Percentiles rank a stretch among this genome's conserved stretches.
Evolutionary conservation across 2,797 vertebrate species (phyloP).

Genomic region (Sphenodon punctatus): DNA sequence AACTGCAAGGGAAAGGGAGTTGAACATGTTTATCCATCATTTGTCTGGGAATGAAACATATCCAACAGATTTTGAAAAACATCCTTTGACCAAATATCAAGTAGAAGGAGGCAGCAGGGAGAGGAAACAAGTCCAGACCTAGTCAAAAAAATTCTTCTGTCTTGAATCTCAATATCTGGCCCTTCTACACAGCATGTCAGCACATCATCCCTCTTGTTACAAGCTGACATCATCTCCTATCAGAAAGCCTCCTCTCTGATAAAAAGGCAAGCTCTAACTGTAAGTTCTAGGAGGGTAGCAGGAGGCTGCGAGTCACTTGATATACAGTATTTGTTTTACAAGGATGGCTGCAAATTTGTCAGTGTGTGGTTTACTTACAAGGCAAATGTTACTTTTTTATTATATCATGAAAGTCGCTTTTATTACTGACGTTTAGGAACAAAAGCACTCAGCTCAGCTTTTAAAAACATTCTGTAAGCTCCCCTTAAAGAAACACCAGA

Average conservation of each 20-base stretch:
- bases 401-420: conserved; percentile 22
- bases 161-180: neutral
- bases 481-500: conserved; percentile 8
- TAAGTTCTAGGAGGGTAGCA: neutral
- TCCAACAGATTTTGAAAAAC: neutral
- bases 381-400: neutral
- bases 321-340: neutral
- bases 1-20: neutral
- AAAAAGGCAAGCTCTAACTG: neutral
- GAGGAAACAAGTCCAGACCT: neutral
- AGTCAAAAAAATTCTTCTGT: neutral
- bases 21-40: neutral
- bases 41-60: neutral
- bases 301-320: neutral
- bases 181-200: neutral
- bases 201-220: rapidly evolving
- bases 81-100: neutral
- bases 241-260: neutral
- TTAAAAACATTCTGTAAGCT: neutral
- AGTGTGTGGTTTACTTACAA: neutral
- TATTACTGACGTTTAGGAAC: conserved; percentile 7
- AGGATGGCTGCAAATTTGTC: neutral
- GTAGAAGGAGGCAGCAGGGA: neutral
- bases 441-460: neutral
- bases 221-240: rapidly evolving